Evolutionary conservation across 2,888 invertebrate species (phyloP), one percentile per base, ranked within the genome.

Genomic region (Drosophila imparisetae): DNA sequence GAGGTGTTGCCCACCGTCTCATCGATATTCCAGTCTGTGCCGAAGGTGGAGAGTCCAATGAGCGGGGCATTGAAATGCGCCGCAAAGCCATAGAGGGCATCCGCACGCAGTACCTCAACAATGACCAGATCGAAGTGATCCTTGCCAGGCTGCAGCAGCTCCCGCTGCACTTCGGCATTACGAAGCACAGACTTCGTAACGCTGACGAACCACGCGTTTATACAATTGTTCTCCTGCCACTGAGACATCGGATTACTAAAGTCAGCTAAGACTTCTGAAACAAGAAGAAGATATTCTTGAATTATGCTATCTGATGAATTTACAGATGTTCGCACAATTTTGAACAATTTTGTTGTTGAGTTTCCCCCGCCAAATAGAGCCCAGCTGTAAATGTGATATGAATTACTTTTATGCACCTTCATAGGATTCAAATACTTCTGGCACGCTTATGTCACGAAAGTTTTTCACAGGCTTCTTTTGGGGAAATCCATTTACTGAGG

Each of bases 81-180:
- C 0, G 81, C 85, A 38, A 92, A 81, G 0, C 92, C 93, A 32
- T 91, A 90, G 6, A 92, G 72, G 0, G 93, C 93, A 75, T 93
- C 92, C 40, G 72, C 80, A 1, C 92, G 80, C 42, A 93, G 80
- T 0, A 85, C 80, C 38, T 92, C 92, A 11, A 91, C 70, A 11
- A 93, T 85, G 4, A 93, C 80, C 0, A 93, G 59, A 75, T 93
- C 93, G 32, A 78, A 93, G 7, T 89, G 80, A 54, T 83, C 75
- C 24, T 92, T 88, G 0, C 93, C 92, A 2, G 73, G 67, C 13
- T 63, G 50, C 1, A 92, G 32, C 0, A 92, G 62, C 6, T 87
- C 73, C 18, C 81, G 62, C 13, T 90, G 78, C 8, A 92, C 83
- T 1, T 81, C 58, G 0, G 36, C 50, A 50, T 88, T 90, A 1